Evolutionary conservation across 2,113 vertebrate species (phyloP).

Genomic region (Phalacrocorax pelagicus): DNA sequence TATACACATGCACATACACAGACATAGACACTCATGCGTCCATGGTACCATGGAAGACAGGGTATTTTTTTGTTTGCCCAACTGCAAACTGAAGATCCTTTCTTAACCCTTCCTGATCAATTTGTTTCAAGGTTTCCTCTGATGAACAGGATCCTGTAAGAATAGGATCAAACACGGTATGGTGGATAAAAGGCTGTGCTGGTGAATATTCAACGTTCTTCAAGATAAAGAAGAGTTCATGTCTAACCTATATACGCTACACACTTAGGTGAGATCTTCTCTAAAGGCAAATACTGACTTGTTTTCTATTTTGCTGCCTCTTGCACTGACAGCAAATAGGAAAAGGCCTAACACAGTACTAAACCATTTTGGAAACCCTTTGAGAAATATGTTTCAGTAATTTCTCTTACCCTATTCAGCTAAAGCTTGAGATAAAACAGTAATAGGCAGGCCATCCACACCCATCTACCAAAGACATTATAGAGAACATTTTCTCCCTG

Average conservation of each 20-base stretch:
- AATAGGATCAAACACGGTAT: not conserved
- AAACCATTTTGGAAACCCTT: not conserved
- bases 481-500: not conserved
- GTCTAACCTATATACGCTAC: not conserved
- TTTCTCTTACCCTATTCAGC: not conserved
- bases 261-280: not conserved
- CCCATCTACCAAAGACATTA: not conserved
- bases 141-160: not conserved
- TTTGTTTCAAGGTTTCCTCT: not conserved
- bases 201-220: not conserved
- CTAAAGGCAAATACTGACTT: not conserved
- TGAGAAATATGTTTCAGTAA: not conserved
- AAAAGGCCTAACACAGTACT: not conserved
- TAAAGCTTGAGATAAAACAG: not conserved
- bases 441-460: not conserved
- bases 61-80: not conserved
- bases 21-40: not conserved
- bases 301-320: not conserved
- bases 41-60: not conserved
- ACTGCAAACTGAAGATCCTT: not conserved
- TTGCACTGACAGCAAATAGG: not conserved
- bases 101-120: not conserved
- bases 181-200: not conserved
- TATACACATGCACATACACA: rapidly evolving
- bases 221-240: not conserved